Evolutionary conservation across 2,113 vertebrate genomes (phyloP).

Genomic region (Pelvicachromis taeniatus): DNA sequence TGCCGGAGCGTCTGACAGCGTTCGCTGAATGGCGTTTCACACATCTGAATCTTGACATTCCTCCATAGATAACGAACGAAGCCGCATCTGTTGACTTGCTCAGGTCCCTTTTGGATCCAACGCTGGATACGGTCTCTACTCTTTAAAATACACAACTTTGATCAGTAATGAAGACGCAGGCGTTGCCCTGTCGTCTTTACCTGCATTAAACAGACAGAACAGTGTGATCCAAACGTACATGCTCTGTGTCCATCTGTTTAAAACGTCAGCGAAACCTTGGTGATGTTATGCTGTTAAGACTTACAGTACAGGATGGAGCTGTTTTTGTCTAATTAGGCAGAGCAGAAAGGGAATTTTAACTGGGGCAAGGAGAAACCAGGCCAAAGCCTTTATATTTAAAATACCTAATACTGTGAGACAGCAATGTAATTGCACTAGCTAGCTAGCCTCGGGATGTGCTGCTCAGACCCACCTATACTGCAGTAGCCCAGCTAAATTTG

Average conservation of each 20-base stretch:
- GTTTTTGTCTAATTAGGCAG: slow-evolving; percentile 49
- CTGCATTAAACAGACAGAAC: neutral
- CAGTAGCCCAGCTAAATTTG: slow-evolving; percentile 15
- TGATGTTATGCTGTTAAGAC: neutral
- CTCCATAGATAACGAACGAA: slow-evolving; percentile 57
- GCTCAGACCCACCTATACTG: slow-evolving; percentile 32
- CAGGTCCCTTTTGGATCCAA: slow-evolving; percentile 35
- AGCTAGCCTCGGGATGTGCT: slow-evolving; percentile 48
- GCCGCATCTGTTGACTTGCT: slow-evolving; percentile 35
- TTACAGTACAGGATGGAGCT: slow-evolving; percentile 11
- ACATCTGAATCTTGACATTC: slow-evolving; percentile 64
- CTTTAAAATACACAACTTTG: slow-evolving; percentile 48
- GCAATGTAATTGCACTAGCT: slow-evolving; percentile 54
- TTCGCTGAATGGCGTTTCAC: slow-evolving; percentile 43
- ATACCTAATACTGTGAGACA: slow-evolving; percentile 57
- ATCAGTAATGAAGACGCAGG: slow-evolving; percentile 46
- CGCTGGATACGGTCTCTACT: neutral
- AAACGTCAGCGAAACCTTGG: neutral
- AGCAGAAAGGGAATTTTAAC: slow-evolving; percentile 35
- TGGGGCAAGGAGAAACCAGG: slow-evolving; percentile 53
- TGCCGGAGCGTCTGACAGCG: slow-evolving; percentile 52
- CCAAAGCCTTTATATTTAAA: slow-evolving; percentile 50
- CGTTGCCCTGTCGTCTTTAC: slow-evolving; percentile 18
- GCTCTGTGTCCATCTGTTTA: slow-evolving; percentile 3
- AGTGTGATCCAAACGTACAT: neutral